phyloP scores from a whole-genome alignment of 2,797 vertebrate genomes.

The Micrastur ruficollis region DNA sequence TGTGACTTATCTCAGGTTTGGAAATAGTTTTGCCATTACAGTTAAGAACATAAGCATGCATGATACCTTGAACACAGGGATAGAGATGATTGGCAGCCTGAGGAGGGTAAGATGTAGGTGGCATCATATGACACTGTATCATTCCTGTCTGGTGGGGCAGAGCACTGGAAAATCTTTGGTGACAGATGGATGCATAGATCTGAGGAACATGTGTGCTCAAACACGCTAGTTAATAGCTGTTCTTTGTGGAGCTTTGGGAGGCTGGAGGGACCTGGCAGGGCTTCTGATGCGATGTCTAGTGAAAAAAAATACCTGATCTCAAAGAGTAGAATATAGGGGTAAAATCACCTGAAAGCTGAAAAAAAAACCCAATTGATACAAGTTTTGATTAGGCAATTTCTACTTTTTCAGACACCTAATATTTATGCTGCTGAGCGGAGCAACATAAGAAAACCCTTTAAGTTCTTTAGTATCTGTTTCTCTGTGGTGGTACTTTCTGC shows the following conservation, averaged over 20 bases:
- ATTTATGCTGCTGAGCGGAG: neutral
- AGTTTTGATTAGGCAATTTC: neutral
- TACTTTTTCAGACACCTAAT: neutral
- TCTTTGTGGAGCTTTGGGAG: neutral
- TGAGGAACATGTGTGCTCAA: neutral
- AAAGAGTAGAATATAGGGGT: neutral
- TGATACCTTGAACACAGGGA: neutral
- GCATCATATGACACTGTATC: neutral
- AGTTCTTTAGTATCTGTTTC: neutral
- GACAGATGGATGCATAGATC: no score
- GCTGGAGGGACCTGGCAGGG: neutral
- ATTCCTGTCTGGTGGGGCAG: neutral
- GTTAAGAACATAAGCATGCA: neutral
- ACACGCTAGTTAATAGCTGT: rapidly evolving
- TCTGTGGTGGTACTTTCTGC: neutral
- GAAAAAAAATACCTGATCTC: neutral
- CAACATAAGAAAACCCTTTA: neutral
- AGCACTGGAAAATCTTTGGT: neutral
- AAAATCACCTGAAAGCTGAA: neutral
- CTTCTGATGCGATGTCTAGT: neutral
- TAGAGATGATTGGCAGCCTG: neutral
- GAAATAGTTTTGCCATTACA: neutral
- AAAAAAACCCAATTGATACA: neutral
- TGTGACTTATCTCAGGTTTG: neutral
- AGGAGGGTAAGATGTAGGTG: neutral